Percentiles rank a stretch among this genome's conserved stretches.
Conservation (phyloP, 2,888 invertebrate species). For the Perithous albicinctus region DNA sequence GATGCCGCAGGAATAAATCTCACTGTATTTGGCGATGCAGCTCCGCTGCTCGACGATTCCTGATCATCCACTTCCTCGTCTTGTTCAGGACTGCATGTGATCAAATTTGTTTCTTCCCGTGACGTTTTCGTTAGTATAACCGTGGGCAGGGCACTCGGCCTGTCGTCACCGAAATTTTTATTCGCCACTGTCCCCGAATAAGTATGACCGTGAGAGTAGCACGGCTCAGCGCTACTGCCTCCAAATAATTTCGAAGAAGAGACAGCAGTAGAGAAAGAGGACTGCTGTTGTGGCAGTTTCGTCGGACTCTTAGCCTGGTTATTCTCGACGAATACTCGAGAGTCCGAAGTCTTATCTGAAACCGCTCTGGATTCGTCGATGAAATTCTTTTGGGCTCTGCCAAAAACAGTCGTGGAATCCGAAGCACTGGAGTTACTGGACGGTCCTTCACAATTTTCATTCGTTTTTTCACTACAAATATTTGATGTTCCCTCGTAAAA, state of each 20-base stretch:
- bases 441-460: constrained; percentile 27
- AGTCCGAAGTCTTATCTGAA: constrained; percentile 41
- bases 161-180: constrained; percentile 56
- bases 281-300: constrained; percentile 49
- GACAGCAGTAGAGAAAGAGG: constrained; percentile 16
- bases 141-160: constrained; percentile 30
- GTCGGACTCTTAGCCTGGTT: constrained; percentile 62
- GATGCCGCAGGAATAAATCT: constrained; percentile 88
- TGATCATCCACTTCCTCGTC: constrained; percentile 80
- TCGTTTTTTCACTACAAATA: constrained; percentile 22
- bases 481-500: constrained; percentile 39
- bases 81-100: constrained; percentile 87
- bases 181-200: constrained; percentile 61
- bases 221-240: constrained; percentile 46
- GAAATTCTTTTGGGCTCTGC: constrained; percentile 31
- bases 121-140: constrained; percentile 49
- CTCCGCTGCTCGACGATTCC: constrained; percentile 87
- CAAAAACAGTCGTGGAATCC: constrained; percentile 29
- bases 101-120: constrained; percentile 52
- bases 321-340: constrained; percentile 66
- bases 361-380: constrained; percentile 43
- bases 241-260: constrained; percentile 54
- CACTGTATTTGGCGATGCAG: constrained; percentile 88
- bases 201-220: constrained; percentile 58
- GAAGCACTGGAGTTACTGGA: constrained; percentile 30